Percentiles rank a stretch among this genome's conserved stretches.
phyloP scores from a whole-genome alignment of 1,140 invertebrate species.

The Dendrolimus kikuchii region DNA sequence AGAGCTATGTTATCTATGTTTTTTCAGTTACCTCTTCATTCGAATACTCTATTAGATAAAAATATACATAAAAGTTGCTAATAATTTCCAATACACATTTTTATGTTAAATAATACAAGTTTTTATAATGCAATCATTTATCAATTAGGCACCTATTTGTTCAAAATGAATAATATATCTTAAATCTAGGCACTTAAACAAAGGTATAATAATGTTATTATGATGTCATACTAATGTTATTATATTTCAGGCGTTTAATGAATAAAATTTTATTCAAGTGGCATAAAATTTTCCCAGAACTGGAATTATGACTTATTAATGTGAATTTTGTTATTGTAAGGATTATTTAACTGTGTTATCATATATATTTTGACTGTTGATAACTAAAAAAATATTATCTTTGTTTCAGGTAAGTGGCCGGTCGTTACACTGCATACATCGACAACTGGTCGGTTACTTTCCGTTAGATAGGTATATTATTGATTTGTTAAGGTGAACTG shows the following conservation, averaged over 20 bases:
- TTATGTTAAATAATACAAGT: neutral
- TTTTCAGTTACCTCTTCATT: no score
- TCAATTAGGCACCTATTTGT: neutral
- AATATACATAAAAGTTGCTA: no score
- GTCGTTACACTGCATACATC: neutral
- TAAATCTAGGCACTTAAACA: no score
- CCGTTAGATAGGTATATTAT: neutral
- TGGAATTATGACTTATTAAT: neutral
- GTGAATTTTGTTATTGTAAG: neutral
- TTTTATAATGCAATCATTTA: neutral
- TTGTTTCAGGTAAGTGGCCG: conserved; percentile 37
- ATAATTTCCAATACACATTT: no score
- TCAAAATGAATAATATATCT: no score
- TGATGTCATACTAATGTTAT: no score
- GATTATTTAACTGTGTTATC: conserved; percentile 5
- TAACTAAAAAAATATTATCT: conserved; percentile 11
- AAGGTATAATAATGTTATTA: no score
- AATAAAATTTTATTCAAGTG: no score
- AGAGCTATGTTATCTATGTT: neutral
- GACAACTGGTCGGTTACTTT: neutral
- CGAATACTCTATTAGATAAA: no score
- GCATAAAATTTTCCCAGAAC: no score
- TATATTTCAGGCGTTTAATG: no score
- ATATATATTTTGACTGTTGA: neutral
- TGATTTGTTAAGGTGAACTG: no score